Percentiles rank a stretch among this genome's conserved stretches.
These are phyloP conservation scores for Chironomus striatipennis DNA, from an alignment of 1,140 invertebrate genomes.

Conservation along the genomic window DNA sequence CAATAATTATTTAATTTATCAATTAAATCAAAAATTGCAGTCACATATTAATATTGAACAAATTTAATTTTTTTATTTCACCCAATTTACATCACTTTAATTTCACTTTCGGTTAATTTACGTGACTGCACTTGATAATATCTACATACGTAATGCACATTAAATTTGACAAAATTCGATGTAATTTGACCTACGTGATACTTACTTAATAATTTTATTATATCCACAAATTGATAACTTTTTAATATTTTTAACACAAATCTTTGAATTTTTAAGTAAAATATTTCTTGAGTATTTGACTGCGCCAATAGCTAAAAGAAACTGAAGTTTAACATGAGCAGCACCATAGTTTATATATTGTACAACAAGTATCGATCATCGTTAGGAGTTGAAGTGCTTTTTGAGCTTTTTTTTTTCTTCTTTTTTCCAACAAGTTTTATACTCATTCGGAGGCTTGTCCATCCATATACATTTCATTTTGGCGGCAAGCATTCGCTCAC, in stretches of 20 bases:
- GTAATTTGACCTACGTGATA: background rate
- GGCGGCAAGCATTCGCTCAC: conserved; percentile 4
- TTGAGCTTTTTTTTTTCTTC: background rate
- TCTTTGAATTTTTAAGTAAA: background rate
- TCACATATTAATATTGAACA: background rate
- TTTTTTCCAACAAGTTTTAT: background rate
- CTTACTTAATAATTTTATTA: background rate
- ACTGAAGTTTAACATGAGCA: background rate
- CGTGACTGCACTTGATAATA: background rate
- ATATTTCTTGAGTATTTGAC: background rate
- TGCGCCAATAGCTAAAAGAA: background rate
- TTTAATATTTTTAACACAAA: background rate
- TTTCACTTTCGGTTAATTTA: background rate
- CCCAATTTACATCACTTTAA: background rate
- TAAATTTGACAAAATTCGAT: background rate
- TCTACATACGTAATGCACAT: background rate
- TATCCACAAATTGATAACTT: background rate
- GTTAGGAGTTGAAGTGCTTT: background rate
- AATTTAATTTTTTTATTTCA: background rate
- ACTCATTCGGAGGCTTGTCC: background rate
- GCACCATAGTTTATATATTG: background rate
- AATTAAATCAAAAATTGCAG: no score
- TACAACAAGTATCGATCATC: background rate
- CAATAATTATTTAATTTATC: no score
- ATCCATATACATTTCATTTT: background rate